These are phyloP conservation scores for Aphidius gifuensis DNA, from an alignment of 1,140 invertebrate genomes.

Conservation along the genomic window DNA sequence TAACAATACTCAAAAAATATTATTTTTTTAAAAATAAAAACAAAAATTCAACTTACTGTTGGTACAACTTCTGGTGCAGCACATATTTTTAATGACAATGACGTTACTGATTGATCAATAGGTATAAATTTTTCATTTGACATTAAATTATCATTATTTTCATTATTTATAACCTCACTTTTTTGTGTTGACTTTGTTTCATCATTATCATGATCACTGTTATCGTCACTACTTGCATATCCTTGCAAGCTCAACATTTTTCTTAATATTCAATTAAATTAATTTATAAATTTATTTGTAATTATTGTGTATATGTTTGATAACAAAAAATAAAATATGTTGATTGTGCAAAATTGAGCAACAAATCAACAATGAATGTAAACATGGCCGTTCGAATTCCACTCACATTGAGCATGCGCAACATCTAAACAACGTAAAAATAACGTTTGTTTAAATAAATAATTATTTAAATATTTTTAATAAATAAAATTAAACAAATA, in stretches of 20 bases:
- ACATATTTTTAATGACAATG: conserved; percentile 66
- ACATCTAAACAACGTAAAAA: too few relatives aligned
- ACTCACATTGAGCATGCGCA: too few relatives aligned
- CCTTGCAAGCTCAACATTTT: conserved; percentile 63
- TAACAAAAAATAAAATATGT: too few relatives aligned
- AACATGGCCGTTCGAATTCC: too few relatives aligned
- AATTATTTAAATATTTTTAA: too few relatives aligned
- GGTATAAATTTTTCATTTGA: conserved; percentile 9
- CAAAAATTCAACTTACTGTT: conserved; percentile 57
- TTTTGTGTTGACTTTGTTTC: conserved; percentile 26
- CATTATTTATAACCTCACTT: conserved; percentile 28
- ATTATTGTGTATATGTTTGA: too few relatives aligned
- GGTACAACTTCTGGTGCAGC: conserved; percentile 77
- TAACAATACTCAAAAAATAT: background rate
- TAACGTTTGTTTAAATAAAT: too few relatives aligned
- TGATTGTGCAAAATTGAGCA: too few relatives aligned
- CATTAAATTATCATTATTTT: conserved; percentile 14
- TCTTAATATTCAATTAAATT: background rate
- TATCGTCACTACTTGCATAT: conserved; percentile 65
- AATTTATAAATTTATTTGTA: too few relatives aligned
- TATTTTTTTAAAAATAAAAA: background rate
- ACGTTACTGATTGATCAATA: conserved; percentile 44
- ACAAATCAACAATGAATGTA: too few relatives aligned
- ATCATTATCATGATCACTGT: conserved; percentile 49
- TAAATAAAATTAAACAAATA: too few relatives aligned